phyloP scores from a whole-genome alignment of 64 coral and sea anemone species.

The Pocillopora verrucosa region DNA sequence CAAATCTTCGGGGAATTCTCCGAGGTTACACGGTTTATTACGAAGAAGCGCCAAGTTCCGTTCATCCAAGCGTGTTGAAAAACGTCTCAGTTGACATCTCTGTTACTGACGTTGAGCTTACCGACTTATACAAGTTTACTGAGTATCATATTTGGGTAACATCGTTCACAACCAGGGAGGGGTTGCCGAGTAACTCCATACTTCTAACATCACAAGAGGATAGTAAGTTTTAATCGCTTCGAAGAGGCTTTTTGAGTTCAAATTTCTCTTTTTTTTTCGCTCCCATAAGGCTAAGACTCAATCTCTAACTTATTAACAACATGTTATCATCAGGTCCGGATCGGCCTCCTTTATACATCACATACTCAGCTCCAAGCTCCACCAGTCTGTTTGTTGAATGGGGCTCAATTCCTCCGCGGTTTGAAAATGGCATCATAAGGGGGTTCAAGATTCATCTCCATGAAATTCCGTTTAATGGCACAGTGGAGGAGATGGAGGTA shows the following conservation, averaged over 20 bases:
- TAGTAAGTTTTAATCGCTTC: conserved; percentile 13
- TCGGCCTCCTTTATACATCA: conserved; percentile 20
- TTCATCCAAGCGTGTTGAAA: conserved; percentile 33
- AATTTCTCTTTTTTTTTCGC: background rate
- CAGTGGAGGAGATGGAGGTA: background rate
- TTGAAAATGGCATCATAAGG: conserved; percentile 29
- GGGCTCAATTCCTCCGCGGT: conserved; percentile 22
- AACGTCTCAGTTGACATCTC: conserved; percentile 37
- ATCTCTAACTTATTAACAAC: background rate
- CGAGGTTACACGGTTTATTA: conserved; percentile 60
- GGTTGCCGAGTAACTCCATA: conserved; percentile 22
- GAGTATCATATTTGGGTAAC: conserved; percentile 59
- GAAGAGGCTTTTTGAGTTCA: background rate
- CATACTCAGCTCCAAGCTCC: conserved; percentile 10
- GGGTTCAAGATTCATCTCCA: conserved; percentile 3
- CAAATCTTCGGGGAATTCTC: background rate
- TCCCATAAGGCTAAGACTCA: too few relatives aligned
- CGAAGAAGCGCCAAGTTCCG: conserved; percentile 30
- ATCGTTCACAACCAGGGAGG: conserved; percentile 54
- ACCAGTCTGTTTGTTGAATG: conserved; percentile 13
- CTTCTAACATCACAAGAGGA: conserved; percentile 53
- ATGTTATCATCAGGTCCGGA: background rate
- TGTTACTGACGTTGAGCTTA: conserved; percentile 27
- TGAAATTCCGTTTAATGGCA: background rate
- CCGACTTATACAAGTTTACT: conserved; percentile 47